A percentile compares a stretch with the other conserved stretches of the same genome.
These are phyloP conservation scores for Megalops atlanticus DNA, from an alignment of 2,113 vertebrate genomes.

Conservation along the genomic window DNA sequence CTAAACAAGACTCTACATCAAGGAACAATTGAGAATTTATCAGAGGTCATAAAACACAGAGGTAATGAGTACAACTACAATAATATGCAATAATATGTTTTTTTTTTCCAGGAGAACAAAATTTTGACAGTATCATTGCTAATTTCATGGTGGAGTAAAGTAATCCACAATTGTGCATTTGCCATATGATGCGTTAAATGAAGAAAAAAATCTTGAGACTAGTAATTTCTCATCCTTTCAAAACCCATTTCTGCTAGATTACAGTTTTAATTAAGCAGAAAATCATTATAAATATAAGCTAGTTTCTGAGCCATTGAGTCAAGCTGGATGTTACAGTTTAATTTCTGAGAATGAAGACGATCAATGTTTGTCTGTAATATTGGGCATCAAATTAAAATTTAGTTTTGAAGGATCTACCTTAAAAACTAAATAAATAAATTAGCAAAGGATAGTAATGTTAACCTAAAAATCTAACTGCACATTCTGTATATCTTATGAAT, in stretches of 20 bases:
- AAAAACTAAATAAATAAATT: not conserved
- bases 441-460: not conserved
- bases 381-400: not conserved
- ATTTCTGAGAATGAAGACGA: conserved; percentile 36
- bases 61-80: not conserved
- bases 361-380: conserved; percentile 27
- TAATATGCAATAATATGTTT: conserved; percentile 46
- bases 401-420: not conserved
- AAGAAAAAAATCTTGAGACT: conserved; percentile 60
- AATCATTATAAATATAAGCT: conserved; percentile 69
- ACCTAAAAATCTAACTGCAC: too few relatives aligned
- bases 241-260: conserved; percentile 68
- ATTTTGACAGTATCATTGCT: conserved; percentile 56
- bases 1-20: not conserved
- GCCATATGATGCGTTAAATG: conserved; percentile 76
- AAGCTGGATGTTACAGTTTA: conserved; percentile 45
- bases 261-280: conserved; percentile 70
- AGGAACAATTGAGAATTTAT: not conserved
- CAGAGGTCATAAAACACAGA: not conserved
- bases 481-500: too few relatives aligned
- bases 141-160: conserved; percentile 56
- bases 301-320: conserved; percentile 57
- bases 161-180: conserved; percentile 61
- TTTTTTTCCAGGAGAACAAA: conserved; percentile 44
- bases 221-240: conserved; percentile 53